Evolutionary conservation across 2,113 vertebrate genomes (phyloP), one percentile per base, ranked within the genome.

Genomic region (Apaloderma vittatum): DNA sequence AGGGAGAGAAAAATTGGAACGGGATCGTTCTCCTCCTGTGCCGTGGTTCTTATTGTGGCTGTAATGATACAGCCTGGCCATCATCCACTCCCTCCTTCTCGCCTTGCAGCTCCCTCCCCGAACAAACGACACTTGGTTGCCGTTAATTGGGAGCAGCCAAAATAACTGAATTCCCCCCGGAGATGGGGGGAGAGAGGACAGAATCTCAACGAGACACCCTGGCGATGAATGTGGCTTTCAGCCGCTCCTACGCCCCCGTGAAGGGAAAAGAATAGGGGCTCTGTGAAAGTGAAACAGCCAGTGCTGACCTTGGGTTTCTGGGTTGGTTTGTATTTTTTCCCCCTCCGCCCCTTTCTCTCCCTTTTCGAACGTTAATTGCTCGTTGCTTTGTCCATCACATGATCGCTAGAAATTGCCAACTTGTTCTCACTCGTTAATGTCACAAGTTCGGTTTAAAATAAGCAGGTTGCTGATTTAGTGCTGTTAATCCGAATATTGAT

Each of bases 271-370:
- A 66, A 48, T 93, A 65, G 83, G 93, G 86, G 93, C 88, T 88
- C 91, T 97, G 95, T 97, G 88, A 63, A 93, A 97, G 90, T 43
- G 76, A 95, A 97, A 90, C 94, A 96, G 89, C 51, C 74, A 94
- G 90, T 95, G 89, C 95, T 97, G 98, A 98, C 97, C 97, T 97
- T 97, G 96, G 96, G 78, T 93, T 96, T 97, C 96, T 96, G 93
- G 93, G 1, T 15, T 49, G 14, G 8, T 93, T 84, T 54, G 66
- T 49, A 49, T 15, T 43, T 32, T 12, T 23, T 54, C 30, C 40
- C 63, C 10, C 24, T 14, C 12, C 49, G n/a, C 21, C 20, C 6
- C 15, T 73, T 37, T 93, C 29, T 19, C 23, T 85, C 66, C 43
- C 34, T 93, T 96, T 97, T 91, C 93, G 94, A 97, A 96, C 89